phyloP scores from a whole-genome alignment of 1,140 invertebrate genomes.

The Scylla paramamosain region DNA sequence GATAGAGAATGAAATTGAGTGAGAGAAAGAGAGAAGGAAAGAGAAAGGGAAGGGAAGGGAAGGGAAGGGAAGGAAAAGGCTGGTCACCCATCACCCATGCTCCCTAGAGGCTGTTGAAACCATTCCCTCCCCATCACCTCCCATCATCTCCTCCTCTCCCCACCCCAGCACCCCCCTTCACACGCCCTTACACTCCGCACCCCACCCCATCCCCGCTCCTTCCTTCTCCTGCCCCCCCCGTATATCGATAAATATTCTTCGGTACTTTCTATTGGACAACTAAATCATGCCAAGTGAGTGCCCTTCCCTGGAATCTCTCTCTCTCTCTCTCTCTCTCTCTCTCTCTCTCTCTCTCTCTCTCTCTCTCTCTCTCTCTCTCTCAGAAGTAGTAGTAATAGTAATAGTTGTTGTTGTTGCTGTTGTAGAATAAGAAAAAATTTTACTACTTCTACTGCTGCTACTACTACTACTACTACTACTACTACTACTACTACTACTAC shows the following conservation, averaged over 20 bases:
- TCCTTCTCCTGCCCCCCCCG: neutral
- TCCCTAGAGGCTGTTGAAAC: neutral
- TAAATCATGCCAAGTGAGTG: neutral
- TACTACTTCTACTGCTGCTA: too few relatives aligned
- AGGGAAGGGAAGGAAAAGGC: neutral
- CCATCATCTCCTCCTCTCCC: neutral
- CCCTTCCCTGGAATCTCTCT: too few relatives aligned
- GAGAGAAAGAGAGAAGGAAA: neutral
- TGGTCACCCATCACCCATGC: neutral
- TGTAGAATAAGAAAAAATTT: neutral
- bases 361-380: too few relatives aligned
- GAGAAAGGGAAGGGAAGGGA: neutral
- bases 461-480: too few relatives aligned
- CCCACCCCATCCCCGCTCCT: neutral
- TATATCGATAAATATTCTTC: neutral
- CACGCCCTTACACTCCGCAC: neutral
- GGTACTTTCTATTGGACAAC: neutral
- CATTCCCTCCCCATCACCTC: neutral
- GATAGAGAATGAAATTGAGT: neutral
- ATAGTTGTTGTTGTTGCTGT: neutral
- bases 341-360: too few relatives aligned
- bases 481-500: too few relatives aligned
- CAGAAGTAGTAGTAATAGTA: neutral
- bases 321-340: too few relatives aligned
- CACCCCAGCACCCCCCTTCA: neutral